Percentiles rank a stretch among this genome's conserved stretches.
phyloP scores from a whole-genome alignment of 2,797 vertebrate species.

The Mus minutoides region DNA sequence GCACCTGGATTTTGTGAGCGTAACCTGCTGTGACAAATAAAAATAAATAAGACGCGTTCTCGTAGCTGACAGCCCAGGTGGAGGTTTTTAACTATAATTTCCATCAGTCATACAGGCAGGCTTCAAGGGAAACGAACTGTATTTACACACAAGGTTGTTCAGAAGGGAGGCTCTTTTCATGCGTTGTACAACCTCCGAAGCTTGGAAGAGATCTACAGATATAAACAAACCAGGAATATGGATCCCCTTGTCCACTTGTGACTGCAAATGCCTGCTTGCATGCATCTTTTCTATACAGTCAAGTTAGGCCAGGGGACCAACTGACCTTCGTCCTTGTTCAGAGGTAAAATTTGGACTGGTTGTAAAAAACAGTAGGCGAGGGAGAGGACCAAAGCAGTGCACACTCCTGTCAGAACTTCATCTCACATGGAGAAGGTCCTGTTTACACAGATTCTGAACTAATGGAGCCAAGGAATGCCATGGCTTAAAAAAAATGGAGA shows the following conservation, averaged over 20 bases:
- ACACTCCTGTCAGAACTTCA: not conserved
- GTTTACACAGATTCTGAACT: constrained; percentile 11
- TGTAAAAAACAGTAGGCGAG: not conserved
- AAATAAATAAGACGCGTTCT: constrained; percentile 84
- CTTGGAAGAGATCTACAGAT: constrained; percentile 28
- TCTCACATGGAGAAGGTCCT: not conserved
- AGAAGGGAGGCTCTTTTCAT: constrained; percentile 48
- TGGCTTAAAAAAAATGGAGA: not conserved
- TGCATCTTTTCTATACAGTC: constrained; percentile 52
- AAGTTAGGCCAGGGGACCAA: not conserved
- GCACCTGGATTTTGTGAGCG: constrained; percentile 84
- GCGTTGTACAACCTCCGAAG: constrained; percentile 49
- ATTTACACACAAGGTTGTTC: constrained; percentile 74
- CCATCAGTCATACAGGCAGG: constrained; percentile 75
- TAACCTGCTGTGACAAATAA: constrained; percentile 86
- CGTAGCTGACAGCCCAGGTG: constrained; percentile 82
- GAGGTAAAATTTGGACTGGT: not conserved
- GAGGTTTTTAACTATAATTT: constrained; percentile 84
- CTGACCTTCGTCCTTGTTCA: constrained; percentile 34
- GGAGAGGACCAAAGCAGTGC: not conserved
- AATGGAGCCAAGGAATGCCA: not conserved
- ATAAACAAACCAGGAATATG: constrained; percentile 60
- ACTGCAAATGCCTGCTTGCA: constrained; percentile 15
- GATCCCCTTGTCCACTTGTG: constrained; percentile 21
- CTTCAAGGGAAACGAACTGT: constrained; percentile 82